Evolutionary conservation across 35 echinoderm and acorn worm species (phyloP).

Genomic region (Amphiura filiformis): DNA sequence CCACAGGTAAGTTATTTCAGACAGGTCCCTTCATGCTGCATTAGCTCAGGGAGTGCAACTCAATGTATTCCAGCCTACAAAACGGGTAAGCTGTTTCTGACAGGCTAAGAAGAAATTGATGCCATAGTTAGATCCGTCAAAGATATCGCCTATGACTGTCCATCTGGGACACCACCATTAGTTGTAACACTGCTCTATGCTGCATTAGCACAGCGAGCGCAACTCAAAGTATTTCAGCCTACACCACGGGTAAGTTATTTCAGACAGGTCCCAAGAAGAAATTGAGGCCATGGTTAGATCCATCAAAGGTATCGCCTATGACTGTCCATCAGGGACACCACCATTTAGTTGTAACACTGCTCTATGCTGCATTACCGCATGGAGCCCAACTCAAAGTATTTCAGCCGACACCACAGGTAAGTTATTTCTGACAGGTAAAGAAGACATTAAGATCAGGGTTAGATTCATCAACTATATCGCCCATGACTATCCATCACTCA

Average conservation of each 20-base stretch:
- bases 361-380: background rate
- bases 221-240: no score
- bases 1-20: constrained; percentile 69
- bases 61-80: constrained; percentile 74
- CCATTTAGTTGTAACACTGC: background rate
- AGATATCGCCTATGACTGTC: constrained; percentile 49
- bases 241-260: no score
- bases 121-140: constrained; percentile 13
- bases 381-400: constrained; percentile 15
- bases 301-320: no score
- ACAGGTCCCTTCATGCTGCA: constrained; percentile 65
- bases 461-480: background rate
- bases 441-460: background rate
- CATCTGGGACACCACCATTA: background rate
- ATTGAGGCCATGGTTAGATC: no score
- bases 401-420: constrained; percentile 24
- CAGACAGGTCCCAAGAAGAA: no score
- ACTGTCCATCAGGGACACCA: background rate
- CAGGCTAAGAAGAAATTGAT: background rate
- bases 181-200: no score
- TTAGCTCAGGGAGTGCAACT: constrained; percentile 61
- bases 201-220: no score
- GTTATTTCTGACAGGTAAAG: background rate
- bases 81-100: constrained; percentile 54
- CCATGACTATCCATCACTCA: background rate